Evolutionary conservation across 2,888 invertebrate species (phyloP), one percentile per base, ranked within the genome.

Genomic region (Lithophane leautieri): DNA sequence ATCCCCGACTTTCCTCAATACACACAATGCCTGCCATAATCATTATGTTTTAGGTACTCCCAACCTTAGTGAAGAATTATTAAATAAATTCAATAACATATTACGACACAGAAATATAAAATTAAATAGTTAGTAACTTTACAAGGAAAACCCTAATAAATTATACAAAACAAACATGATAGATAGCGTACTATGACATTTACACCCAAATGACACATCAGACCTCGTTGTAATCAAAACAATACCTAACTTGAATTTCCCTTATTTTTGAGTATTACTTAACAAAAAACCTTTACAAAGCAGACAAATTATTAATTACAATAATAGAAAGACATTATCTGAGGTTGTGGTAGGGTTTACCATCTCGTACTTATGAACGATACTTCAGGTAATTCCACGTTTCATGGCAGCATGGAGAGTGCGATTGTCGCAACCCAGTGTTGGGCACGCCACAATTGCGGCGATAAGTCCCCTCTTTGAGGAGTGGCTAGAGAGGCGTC

Each of bases 71-170:
- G 16, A n/a, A 34, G n/a, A 44, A 44, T 34, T 52, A 47, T 69
- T 47, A 61, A 25, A 40, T 66, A 22, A 19, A 47, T 28, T 61
- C 28, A 83, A 65, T 66, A 56, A 61, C 40, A 42, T 47, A 7
- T 62, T 63, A 50, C 34, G 42, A 65, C 34, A 70, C 19, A 65
- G 14, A 78, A 61, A 60, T 68, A 52, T 56, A 44, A 42, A 63
- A 71, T 58, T 58, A 50, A 58, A 52, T 56, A 14, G 14, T 63
- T 61, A 42, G 28, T 56, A 22, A 52, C 25, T 58, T 71, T 9
- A 58, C 0, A 56, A 83, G 84, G 81, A 82, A 82, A 83, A 84
- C 25, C 54, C 54, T n/a, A 54, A 60, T 67, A 58, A 58, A 61
- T 52, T 50, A 61, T 47, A 44, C 52, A 66, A 65, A 62, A 67